Conservation (phyloP, 2,888 invertebrate species). For the Epistrophe grossulariae region DNA sequence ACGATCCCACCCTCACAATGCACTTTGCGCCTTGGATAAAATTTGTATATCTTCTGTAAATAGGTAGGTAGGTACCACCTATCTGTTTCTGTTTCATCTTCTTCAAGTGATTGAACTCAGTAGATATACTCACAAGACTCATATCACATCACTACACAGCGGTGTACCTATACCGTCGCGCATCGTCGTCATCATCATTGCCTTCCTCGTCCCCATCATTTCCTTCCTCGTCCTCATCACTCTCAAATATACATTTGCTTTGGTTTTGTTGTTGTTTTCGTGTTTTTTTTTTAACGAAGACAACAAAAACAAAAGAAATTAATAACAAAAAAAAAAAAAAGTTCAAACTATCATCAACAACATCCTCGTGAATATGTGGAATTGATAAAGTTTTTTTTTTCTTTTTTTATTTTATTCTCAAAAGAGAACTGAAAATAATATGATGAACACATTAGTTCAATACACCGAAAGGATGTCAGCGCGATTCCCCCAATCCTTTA, state of each 20-base stretch:
- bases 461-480: conserved; percentile 67
- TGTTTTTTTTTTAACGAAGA: not conserved
- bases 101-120: conserved; percentile 35
- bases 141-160: not conserved
- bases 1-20: conserved; percentile 22
- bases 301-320: conserved; percentile 19
- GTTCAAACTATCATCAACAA: conserved; percentile 33
- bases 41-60: conserved; percentile 14
- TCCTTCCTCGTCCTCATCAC: conserved; percentile 12
- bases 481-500: conserved; percentile 34
- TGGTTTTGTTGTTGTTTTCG: not conserved
- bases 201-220: conserved; percentile 13
- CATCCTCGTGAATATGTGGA: conserved; percentile 25
- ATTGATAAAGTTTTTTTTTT: conserved; percentile 12
- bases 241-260: not conserved
- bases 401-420: not conserved
- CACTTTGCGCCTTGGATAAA: conserved; percentile 18
- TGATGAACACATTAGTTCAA: conserved; percentile 59
- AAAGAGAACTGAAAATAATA: conserved; percentile 16
- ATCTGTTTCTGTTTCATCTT: conserved; percentile 20
- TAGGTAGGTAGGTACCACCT: not conserved
- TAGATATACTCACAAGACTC: conserved; percentile 8
- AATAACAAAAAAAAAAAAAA: conserved; percentile 27
- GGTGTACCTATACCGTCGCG: not conserved
- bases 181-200: not conserved